phyloP scores from a whole-genome alignment of 2,888 invertebrate genomes.

The Drosophila paramelanica region DNA sequence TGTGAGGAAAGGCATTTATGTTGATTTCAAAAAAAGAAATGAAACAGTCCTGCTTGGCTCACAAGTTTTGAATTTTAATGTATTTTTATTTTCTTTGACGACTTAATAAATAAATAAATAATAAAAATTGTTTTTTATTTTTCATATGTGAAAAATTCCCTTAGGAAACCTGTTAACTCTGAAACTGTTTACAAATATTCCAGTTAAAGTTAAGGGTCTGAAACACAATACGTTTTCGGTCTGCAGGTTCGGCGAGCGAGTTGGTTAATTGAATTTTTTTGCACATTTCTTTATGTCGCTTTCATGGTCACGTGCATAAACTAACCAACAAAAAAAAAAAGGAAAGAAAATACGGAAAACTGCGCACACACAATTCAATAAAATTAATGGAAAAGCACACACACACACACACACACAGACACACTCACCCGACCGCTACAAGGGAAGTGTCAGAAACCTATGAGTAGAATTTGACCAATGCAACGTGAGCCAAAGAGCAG shows the following conservation, averaged over 20 bases:
- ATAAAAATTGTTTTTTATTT: neutral
- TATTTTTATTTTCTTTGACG: too few relatives aligned
- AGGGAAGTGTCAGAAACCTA: constrained; percentile 65
- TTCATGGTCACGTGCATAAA: constrained; percentile 46
- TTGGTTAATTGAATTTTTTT: constrained; percentile 59
- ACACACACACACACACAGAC: neutral
- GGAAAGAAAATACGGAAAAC: constrained; percentile 22
- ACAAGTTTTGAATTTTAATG: neutral
- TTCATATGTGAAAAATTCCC: neutral
- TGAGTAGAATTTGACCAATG: constrained; percentile 56
- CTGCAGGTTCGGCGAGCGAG: constrained; percentile 4
- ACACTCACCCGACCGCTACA: neutral
- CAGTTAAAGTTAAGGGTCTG: constrained; percentile 5
- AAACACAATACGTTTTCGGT: constrained; percentile 6
- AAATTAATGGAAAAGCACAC: constrained; percentile 55
- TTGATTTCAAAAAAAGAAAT: too few relatives aligned
- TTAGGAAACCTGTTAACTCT: neutral
- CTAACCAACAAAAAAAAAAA: constrained; percentile 12
- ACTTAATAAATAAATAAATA: too few relatives aligned
- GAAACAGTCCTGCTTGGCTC: too few relatives aligned
- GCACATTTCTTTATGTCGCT: constrained; percentile 48
- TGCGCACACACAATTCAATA: constrained; percentile 54
- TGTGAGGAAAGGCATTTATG: too few relatives aligned
- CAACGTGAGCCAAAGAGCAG: constrained; percentile 39
- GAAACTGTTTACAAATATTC: constrained; percentile 22